These are phyloP conservation scores for Brachirus orientalis DNA, from an alignment of 2,113 vertebrate genomes.

Conservation along the genomic window DNA sequence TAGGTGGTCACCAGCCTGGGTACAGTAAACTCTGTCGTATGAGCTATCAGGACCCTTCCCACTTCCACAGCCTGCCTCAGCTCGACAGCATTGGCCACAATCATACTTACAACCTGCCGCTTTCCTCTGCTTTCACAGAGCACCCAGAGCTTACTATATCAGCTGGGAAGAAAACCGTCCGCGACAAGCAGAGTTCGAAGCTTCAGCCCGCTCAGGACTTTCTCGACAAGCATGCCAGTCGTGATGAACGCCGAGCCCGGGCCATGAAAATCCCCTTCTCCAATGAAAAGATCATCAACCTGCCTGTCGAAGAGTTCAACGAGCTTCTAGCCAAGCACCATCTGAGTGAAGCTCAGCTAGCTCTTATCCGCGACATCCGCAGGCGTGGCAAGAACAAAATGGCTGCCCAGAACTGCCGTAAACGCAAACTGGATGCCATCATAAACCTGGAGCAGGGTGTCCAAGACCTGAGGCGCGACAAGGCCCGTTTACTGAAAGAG, in stretches of 20 bases:
- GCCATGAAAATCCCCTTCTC: slow-evolving; percentile 98
- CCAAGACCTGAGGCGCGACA: slow-evolving; percentile 91
- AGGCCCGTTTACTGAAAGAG: slow-evolving; percentile 92
- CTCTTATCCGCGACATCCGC: slow-evolving; percentile 96
- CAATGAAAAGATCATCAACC: slow-evolving; percentile 98
- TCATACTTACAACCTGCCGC: slow-evolving; percentile 96
- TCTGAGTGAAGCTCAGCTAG: slow-evolving; percentile 93
- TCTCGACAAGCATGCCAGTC: slow-evolving; percentile 92
- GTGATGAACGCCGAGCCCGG: slow-evolving; percentile 93
- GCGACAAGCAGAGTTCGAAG: slow-evolving; percentile 84
- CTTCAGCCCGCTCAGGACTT: slow-evolving; percentile 80
- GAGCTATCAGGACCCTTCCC: slow-evolving; percentile 95
- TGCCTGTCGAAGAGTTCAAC: slow-evolving; percentile 98
- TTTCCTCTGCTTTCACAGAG: slow-evolving; percentile 75
- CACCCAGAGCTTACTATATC: slow-evolving; percentile 80
- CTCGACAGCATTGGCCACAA: slow-evolving; percentile 95
- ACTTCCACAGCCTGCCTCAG: slow-evolving; percentile 91
- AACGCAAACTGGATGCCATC: slow-evolving; percentile 98
- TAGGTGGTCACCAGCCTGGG: slow-evolving; percentile 92
- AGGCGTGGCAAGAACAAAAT: slow-evolving; percentile 98
- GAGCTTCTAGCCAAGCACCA: slow-evolving; percentile 97
- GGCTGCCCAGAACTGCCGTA: slow-evolving; percentile 98
- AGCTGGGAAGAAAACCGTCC: slow-evolving; percentile 83
- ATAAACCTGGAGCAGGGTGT: slow-evolving; percentile 96
- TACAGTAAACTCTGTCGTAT: slow-evolving; percentile 98